These are phyloP conservation scores for Zaprionus lachaisei DNA, from an alignment of 1,140 invertebrate species.

Conservation along the genomic window DNA sequence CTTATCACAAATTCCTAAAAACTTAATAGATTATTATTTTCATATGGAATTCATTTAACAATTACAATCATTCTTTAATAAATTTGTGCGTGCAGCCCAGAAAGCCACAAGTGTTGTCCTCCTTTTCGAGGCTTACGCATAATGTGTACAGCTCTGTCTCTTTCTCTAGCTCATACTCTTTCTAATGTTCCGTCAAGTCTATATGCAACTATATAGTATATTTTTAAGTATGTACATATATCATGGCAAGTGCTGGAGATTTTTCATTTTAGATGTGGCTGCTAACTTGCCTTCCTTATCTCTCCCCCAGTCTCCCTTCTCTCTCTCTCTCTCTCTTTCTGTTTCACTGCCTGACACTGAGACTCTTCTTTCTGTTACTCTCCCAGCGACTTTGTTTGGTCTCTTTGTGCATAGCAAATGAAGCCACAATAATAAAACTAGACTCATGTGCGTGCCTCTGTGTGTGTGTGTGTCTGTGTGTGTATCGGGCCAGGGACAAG, in stretches of 20 bases:
- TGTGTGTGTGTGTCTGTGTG: slow-evolving; percentile 12
- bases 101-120: slow-evolving; percentile 68
- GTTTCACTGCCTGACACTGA: background rate
- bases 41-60: background rate
- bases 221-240: slow-evolving; percentile 31
- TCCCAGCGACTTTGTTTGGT: slow-evolving; percentile 15
- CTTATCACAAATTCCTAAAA: background rate
- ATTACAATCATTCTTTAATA: background rate
- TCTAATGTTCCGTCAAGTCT: slow-evolving; percentile 42
- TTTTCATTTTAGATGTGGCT: slow-evolving; percentile 78
- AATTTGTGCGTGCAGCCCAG: slow-evolving; percentile 22
- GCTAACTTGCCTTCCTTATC: slow-evolving; percentile 49
- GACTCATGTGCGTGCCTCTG: slow-evolving; percentile 32
- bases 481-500: slow-evolving; percentile 5
- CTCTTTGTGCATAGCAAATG: slow-evolving; percentile 73
- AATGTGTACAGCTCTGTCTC: background rate
- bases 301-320: background rate
- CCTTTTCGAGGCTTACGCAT: background rate
- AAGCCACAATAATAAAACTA: slow-evolving; percentile 80
- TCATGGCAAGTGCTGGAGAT: slow-evolving; percentile 55
- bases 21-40: background rate
- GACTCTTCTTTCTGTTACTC: background rate
- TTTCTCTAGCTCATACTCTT: too few species aligned
- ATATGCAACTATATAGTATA: slow-evolving; percentile 29
- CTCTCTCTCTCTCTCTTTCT: background rate